Evolutionary conservation across 2,113 vertebrate species (phyloP).

Genomic region (Ploceus nigricollis): DNA sequence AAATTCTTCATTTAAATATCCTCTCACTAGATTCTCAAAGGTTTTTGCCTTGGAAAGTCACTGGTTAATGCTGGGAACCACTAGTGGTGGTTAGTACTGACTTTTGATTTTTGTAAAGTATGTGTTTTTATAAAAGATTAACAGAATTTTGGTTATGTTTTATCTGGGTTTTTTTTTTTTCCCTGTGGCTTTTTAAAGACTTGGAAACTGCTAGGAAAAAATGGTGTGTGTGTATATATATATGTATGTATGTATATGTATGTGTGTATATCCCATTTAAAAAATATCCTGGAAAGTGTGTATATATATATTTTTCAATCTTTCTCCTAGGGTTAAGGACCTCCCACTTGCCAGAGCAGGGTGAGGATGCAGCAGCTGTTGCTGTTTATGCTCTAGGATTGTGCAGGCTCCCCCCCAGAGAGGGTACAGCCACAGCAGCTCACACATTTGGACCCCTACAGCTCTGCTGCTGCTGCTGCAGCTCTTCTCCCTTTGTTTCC

Average conservation of each 20-base stretch:
- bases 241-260: neutral
- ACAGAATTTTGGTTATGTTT: neutral
- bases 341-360: neutral
- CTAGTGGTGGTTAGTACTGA: too few species aligned
- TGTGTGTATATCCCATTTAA: neutral
- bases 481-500: neutral
- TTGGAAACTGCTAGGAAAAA: neutral
- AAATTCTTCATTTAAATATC: neutral
- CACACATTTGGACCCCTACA: neutral
- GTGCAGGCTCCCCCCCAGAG: neutral
- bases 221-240: fast-evolving
- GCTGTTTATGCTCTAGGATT: neutral
- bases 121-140: neutral
- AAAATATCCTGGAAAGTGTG: neutral
- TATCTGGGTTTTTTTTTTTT: neutral
- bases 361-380: neutral
- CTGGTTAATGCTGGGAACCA: neutral
- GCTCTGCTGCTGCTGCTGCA: neutral
- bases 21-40: neutral
- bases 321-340: neutral
- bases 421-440: neutral
- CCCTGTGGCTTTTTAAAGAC: neutral
- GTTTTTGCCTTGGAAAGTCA: neutral
- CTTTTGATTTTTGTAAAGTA: neutral
- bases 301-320: neutral